Percentiles rank a stretch among this genome's conserved stretches.
These are phyloP conservation scores for Spinus pinus DNA, from an alignment of 2,797 vertebrate species.

Conservation along the genomic window DNA sequence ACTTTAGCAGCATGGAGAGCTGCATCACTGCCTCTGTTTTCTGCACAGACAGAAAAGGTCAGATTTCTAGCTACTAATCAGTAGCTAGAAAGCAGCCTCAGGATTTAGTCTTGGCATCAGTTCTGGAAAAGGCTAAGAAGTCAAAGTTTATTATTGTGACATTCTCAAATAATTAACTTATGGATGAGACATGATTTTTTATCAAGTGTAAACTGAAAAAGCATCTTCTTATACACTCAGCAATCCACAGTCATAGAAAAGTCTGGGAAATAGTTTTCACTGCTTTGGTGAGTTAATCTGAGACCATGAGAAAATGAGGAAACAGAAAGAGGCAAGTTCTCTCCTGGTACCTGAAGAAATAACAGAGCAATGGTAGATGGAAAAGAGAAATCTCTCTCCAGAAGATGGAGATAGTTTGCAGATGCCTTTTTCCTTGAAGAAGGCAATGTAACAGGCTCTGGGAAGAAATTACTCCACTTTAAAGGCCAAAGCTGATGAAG, in stretches of 20 bases:
- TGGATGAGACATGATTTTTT: neutral
- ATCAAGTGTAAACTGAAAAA: conserved; percentile 29
- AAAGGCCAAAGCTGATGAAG: neutral
- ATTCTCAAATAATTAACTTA: conserved; percentile 56
- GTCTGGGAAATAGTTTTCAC: neutral
- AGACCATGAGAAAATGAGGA: neutral
- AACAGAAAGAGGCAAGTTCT: neutral
- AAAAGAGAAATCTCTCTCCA: neutral
- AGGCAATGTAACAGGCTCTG: neutral
- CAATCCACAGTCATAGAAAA: neutral
- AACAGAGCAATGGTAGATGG: neutral
- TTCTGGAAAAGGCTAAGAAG: conserved; percentile 59
- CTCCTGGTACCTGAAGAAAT: neutral
- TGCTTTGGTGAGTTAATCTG: neutral
- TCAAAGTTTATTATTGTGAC: conserved; percentile 59
- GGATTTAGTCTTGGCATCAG: conserved; percentile 52
- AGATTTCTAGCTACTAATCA: conserved; percentile 57
- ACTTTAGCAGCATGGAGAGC: conserved; percentile 21
- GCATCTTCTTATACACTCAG: neutral
- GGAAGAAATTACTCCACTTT: neutral
- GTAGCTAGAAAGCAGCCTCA: conserved; percentile 44
- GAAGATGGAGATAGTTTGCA: neutral
- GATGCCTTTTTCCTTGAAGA: neutral
- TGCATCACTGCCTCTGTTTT: neutral
- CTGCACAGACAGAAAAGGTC: conserved; percentile 46